phyloP scores from a whole-genome alignment of 1,140 invertebrate species.

The Temnothorax curvispinosus region DNA sequence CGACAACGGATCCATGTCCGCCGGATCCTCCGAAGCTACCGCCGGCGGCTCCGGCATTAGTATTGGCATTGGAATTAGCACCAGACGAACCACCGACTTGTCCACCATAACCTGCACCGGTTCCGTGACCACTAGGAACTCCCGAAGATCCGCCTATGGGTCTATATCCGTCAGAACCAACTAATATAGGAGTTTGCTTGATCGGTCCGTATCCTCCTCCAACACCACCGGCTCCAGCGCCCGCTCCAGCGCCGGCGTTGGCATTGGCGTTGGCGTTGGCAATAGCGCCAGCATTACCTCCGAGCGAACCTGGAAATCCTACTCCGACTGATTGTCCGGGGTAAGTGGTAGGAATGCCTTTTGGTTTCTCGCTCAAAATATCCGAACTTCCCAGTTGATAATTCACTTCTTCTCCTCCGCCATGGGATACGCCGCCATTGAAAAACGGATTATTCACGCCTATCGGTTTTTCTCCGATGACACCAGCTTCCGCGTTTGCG shows the following conservation, averaged over 20 bases:
- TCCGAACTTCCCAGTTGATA: neutral
- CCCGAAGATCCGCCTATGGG: neutral
- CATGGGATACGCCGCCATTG: neutral
- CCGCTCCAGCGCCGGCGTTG: neutral
- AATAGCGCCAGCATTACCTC: slow-evolving; percentile 4
- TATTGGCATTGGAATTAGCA: slow-evolving; percentile 3
- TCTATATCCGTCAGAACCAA: slow-evolving; percentile 27
- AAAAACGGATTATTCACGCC: slow-evolving; percentile 59
- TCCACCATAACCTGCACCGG: slow-evolving; percentile 22
- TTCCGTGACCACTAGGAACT: slow-evolving; percentile 22
- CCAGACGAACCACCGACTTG: slow-evolving; percentile 16
- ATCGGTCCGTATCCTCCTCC: slow-evolving; percentile 22
- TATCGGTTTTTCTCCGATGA: neutral
- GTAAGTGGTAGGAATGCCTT: slow-evolving; percentile 4
- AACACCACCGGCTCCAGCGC: slow-evolving; percentile 23
- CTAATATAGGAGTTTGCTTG: neutral
- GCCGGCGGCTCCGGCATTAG: slow-evolving; percentile 27
- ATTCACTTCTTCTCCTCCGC: neutral
- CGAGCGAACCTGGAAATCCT: neutral
- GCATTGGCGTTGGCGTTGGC: slow-evolving; percentile 26
- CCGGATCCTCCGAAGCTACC: neutral
- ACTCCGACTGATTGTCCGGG: slow-evolving; percentile 1
- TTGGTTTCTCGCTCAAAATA: neutral
- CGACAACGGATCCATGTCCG: neutral
- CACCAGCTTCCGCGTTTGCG: slow-evolving; percentile 54